phyloP scores from a whole-genome alignment of 2,888 invertebrate genomes.

The Limnephilus marmoratus region DNA sequence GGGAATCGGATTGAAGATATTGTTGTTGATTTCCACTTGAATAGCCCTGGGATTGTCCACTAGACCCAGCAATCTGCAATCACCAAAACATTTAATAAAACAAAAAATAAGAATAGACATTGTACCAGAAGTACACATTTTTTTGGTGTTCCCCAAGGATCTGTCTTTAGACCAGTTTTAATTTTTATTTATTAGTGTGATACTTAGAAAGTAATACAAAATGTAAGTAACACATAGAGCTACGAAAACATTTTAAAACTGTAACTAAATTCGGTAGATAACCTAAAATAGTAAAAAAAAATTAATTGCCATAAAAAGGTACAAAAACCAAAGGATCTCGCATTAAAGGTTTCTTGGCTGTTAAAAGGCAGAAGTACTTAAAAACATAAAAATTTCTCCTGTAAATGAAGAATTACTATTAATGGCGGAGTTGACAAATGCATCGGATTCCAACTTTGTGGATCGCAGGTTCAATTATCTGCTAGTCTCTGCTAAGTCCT shows the following conservation, averaged over 20 bases:
- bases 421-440: no score
- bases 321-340: background rate
- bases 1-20: conserved; percentile 66
- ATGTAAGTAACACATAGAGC: background rate
- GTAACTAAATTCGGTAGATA: background rate
- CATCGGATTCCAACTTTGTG: no score
- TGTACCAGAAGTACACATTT: background rate
- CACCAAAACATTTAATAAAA: background rate
- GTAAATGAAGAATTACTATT: background rate
- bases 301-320: background rate
- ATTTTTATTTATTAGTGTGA: background rate
- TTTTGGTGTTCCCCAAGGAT: background rate
- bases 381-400: background rate
- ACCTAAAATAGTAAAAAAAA: background rate
- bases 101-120: background rate
- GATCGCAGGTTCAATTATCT: no score
- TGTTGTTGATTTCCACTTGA: conserved; percentile 61
- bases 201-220: background rate
- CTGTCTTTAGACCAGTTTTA: background rate
- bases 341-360: background rate
- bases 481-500: no score
- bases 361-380: background rate
- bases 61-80: conserved; percentile 53
- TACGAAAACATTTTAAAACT: background rate
- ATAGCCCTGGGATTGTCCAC: conserved; percentile 63